A percentile compares a stretch with the other conserved stretches of the same genome.
These are phyloP conservation scores for Melanophora roralis DNA, from an alignment of 2,888 invertebrate genomes.

Conservation along the genomic window DNA sequence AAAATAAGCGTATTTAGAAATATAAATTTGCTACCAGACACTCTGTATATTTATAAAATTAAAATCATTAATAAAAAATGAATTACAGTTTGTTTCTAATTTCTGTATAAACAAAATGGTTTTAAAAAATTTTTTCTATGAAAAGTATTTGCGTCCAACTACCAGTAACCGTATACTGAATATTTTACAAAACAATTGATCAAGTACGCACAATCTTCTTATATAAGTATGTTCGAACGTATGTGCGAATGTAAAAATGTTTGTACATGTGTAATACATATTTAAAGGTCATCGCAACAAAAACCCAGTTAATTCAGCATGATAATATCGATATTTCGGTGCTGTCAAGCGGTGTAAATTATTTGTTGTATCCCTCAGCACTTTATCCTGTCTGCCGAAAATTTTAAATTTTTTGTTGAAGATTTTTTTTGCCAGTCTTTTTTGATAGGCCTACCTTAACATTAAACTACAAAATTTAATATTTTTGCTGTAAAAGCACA, in stretches of 20 bases:
- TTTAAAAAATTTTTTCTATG: too few species aligned
- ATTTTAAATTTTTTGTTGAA: conserved; percentile 4
- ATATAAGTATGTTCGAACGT: conserved; percentile 4
- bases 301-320: conserved; percentile 49
- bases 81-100: too few species aligned
- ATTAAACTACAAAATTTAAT: conserved; percentile 72
- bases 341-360: conserved; percentile 12
- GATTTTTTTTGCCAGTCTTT: background rate
- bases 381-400: background rate
- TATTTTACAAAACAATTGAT: too few species aligned
- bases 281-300: conserved; percentile 51
- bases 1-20: too few species aligned
- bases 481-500: conserved; percentile 43
- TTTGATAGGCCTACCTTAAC: conserved; percentile 73
- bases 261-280: conserved; percentile 38
- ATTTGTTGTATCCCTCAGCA: background rate
- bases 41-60: too few species aligned
- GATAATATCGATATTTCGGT: conserved; percentile 42
- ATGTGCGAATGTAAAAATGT: conserved; percentile 6
- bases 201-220: too few species aligned
- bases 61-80: too few species aligned
- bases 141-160: too few species aligned
- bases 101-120: too few species aligned
- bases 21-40: too few species aligned
- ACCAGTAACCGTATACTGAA: too few species aligned